A percentile compares a stretch with the other conserved stretches of the same genome.
These are phyloP conservation scores for Acanthiza pusilla DNA, from an alignment of 2,797 vertebrate species.

Conservation along the genomic window DNA sequence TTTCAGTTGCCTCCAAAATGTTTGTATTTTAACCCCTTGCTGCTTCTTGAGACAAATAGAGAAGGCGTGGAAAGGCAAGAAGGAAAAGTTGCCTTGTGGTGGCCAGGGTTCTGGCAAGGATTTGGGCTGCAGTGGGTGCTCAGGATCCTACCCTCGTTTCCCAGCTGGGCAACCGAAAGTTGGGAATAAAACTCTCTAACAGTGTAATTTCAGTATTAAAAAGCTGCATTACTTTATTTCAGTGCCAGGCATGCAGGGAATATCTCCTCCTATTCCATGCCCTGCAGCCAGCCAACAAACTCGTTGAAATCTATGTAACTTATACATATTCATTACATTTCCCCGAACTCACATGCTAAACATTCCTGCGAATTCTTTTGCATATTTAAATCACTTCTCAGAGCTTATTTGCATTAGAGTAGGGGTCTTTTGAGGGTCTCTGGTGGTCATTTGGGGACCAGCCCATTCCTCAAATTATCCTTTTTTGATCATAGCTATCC, in stretches of 20 bases:
- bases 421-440: background rate
- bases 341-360: background rate
- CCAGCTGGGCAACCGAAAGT: background rate
- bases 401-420: background rate
- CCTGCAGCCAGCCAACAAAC: background rate
- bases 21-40: background rate
- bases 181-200: background rate
- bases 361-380: background rate
- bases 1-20: fast-evolving
- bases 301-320: background rate
- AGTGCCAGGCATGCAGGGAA: fast-evolving
- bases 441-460: background rate
- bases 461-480: background rate
- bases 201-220: background rate
- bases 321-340: background rate
- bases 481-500: background rate
- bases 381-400: background rate
- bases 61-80: background rate
- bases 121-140: background rate
- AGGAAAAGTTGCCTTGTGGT: background rate
- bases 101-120: fast-evolving
- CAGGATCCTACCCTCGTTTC: background rate
- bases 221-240: background rate
- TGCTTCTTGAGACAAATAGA: background rate
- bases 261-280: background rate